Evolutionary conservation across 2,797 vertebrate species (phyloP), one percentile per base, ranked within the genome.

Genomic region (Varecia variegata): DNA sequence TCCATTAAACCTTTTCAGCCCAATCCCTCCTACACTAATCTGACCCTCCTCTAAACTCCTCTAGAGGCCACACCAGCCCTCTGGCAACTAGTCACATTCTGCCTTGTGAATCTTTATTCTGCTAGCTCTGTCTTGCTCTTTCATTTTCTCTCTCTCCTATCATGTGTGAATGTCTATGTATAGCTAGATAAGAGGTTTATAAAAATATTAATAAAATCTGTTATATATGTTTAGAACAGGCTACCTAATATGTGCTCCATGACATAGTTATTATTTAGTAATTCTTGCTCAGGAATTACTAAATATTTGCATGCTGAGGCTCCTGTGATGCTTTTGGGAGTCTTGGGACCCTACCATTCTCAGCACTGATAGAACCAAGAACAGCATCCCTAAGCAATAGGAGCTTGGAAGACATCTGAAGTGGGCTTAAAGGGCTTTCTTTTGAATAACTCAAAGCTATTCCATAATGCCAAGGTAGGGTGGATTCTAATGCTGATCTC

Each of bases 11-110:
- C n/a, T 65, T 77, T 94, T 74, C 71, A 90, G 77, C 52, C 65
- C 25, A 45, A 15, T 45, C 71, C 56, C 0, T 0, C 88, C 90
- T 81, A 9, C 84, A 30, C 30, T 25, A 40, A 68, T 35, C 74
- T 96, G 90, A 94, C 90, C 90, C 32, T 47, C 45, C 58, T 67
- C 79, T 95, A 93, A 91, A 91, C 76, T 92, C 81, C 0, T 27
- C 84, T 54, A 2, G 54, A 86, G 60, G 52, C 79, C 80, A 52
- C 21, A 23, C 92, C 68, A 79, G 86, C n/a, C 76, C 62, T 80
- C 35, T 60, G 52, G 56, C 71, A 58, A n/a, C 87, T 70, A 92
- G 83, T 94, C 68, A 76, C 80, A 43, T n/a, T 38, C 5, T 30
- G 56, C 88, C 74, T 21, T 83, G 20, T 58, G 18, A 86, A 80